Evolutionary conservation across 2,113 vertebrate species (phyloP), one percentile per base, ranked within the genome.

Genomic region (Dipodomys merriami): DNA sequence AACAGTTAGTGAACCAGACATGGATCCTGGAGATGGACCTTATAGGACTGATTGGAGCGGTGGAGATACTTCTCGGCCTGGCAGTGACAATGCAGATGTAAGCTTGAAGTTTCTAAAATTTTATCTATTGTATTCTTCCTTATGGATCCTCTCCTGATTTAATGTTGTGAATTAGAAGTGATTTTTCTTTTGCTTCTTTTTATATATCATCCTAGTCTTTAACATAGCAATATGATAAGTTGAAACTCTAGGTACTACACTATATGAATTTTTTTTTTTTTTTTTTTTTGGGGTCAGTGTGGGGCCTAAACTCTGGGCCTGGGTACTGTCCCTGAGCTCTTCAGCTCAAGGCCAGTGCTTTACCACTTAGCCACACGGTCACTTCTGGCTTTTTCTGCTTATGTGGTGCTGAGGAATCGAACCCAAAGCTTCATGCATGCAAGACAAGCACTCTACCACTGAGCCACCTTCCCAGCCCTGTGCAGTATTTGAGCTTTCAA

Each of bases 1-100:
- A 96, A 97, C 98, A 95, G 97, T 98, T 96, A 97, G 96, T n/a
- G 99, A 99, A 79, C 96, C 95, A n/a, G 98, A 99, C 91, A 94
- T 98, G 67, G 98, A 98, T 86, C 95, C 97, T 44, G 97, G 97
- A 22, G 98, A 98, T 44, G 96, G 94, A 12, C 84, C 95, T 9
- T 94, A 94, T 96, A 98, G 95, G 89, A 92, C 94, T 73, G 98
- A 98, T 39, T 96, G 71, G 81, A 97, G 96, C 92, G 96, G 96
- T 62, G 98, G 98, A 86, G 98, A 98, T 81, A 90, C 96, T 62
- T 98, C 97, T 62, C 96, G 98, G 27, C 97, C 97, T 13, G 97
- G 49, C 86, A 98, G 98, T 92, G 98, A 98, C 91, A 97, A 94
- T 86, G 89, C 98, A 88, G 98, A 98, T 87, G 98, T 98, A 96